These are phyloP conservation scores for Ophioderma brevispina DNA, from an alignment of 35 echinoderm and acorn worm genomes.

Conservation along the genomic window DNA sequence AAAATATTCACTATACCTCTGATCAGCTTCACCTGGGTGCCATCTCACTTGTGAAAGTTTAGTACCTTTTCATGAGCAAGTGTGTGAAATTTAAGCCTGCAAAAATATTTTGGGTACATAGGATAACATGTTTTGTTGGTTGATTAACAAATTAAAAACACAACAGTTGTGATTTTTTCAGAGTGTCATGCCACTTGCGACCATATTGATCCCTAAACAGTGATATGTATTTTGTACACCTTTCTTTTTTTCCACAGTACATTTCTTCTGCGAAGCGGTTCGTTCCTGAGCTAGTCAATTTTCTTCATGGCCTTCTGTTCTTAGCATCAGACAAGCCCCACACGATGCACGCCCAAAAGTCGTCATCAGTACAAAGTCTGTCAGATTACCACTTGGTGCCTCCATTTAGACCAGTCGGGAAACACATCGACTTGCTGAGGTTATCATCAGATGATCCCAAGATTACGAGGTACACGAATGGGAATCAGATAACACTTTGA, in stretches of 20 bases:
- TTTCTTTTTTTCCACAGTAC: conserved; percentile 59
- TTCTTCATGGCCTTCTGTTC: conserved; percentile 76
- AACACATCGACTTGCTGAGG: conserved; percentile 56
- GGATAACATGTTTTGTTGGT: too few species aligned
- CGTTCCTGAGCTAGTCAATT: conserved; percentile 91
- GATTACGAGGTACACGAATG: conserved; percentile 42
- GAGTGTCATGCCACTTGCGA: too few species aligned
- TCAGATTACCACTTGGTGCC: conserved; percentile 42
- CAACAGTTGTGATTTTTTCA: neutral
- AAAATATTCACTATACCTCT: too few species aligned
- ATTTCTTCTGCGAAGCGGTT: conserved; percentile 75
- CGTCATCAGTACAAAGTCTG: neutral
- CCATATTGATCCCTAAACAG: conserved; percentile 4
- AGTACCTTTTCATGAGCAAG: too few species aligned
- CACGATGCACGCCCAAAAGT: neutral
- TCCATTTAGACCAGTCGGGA: conserved; percentile 80
- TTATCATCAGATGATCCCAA: neutral
- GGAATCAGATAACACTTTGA: too few species aligned
- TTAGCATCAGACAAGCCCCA: conserved; percentile 52
- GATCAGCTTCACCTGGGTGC: too few species aligned
- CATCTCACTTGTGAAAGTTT: too few species aligned
- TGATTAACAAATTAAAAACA: too few species aligned
- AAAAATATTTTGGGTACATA: too few species aligned
- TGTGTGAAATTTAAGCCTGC: too few species aligned
- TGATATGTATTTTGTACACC: too few species aligned